Base-by-base conservation (phyloP, 2,888 invertebrate genomes). In the Lasioglossum malachurum region DNA sequence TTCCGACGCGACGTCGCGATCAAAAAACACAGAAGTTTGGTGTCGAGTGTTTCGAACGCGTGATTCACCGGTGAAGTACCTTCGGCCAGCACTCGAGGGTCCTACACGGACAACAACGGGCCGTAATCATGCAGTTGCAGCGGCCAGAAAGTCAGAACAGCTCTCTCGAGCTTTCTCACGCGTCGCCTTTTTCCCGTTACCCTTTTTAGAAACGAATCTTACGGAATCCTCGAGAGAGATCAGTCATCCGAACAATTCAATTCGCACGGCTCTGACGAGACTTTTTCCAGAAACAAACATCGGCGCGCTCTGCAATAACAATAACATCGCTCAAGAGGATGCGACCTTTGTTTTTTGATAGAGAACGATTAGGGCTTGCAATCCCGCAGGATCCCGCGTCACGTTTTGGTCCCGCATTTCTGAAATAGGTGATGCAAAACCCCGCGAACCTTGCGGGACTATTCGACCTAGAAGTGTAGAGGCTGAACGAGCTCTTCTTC, bases 21-120 rank as follows among this genome's bases (percentile, higher is more conserved):
- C 19, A 19, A 67, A 67, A 64, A 31, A 67, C 5, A 19, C 7
- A 5, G 2, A 67, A 8, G 16, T 35, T 67, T 31, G 8, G 7
- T 3, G 64, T 31, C 64, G 31, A 67, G 64, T 19, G 19, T 67
- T 35, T 35, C 67, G 67, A 67, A 67, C 67, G 31, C 31, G 31
- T 67, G 67, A 67, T 67, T 67, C 67, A 67, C 35, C 67, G 67
- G 35, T 67, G 67, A 35, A 67, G 67, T 67, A 67, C 67, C 35
- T 67, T 67, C 35, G 64, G 64, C 31, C 27, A 16, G 31, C 16
- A 14, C 64, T 64, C 64, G 31, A 64, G 31, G 31, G 31, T 16
- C 31, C 64, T 16, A 27, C 31, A 16, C 64, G 31, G 14, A 31
- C 31, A 64, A 64, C 64, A 31, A 16, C 31, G 19, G 64, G 3